Conservation (phyloP, 2,113 vertebrate species). For the Notiomystis cincta region DNA sequence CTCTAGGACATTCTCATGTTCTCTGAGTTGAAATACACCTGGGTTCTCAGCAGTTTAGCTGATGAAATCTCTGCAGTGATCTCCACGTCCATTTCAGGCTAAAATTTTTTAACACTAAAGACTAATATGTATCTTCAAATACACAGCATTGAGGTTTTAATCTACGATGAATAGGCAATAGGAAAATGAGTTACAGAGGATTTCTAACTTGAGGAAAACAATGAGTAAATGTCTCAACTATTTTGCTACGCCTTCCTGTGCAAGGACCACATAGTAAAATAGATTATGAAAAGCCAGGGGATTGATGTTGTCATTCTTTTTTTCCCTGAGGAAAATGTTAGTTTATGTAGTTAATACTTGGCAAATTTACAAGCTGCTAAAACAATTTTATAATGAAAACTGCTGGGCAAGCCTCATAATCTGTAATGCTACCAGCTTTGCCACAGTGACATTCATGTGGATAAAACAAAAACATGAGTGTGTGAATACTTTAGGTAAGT, state of each 20-base stretch:
- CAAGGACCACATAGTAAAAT: neutral
- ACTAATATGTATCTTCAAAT: neutral
- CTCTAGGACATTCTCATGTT: neutral
- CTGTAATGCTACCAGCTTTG: neutral
- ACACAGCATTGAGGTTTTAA: neutral
- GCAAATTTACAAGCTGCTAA: neutral
- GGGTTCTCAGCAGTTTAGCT: neutral
- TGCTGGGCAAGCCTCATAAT: neutral
- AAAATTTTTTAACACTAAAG: neutral
- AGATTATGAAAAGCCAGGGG: neutral
- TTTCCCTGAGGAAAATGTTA: neutral
- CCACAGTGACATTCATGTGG: neutral
- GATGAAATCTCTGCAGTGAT: neutral
- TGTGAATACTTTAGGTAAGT: neutral
- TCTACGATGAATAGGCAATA: neutral
- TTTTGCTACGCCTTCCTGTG: neutral
- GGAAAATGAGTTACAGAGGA: neutral
- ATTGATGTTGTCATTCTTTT: neutral
- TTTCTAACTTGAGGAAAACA: neutral
- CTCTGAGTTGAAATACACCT: neutral
- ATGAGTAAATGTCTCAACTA: neutral
- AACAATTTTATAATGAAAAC: neutral
- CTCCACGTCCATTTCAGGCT: neutral
- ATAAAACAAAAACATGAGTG: neutral
- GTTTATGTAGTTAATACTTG: neutral